phyloP scores from a whole-genome alignment of 2,113 vertebrate genomes.

The Bos javanicus region DNA sequence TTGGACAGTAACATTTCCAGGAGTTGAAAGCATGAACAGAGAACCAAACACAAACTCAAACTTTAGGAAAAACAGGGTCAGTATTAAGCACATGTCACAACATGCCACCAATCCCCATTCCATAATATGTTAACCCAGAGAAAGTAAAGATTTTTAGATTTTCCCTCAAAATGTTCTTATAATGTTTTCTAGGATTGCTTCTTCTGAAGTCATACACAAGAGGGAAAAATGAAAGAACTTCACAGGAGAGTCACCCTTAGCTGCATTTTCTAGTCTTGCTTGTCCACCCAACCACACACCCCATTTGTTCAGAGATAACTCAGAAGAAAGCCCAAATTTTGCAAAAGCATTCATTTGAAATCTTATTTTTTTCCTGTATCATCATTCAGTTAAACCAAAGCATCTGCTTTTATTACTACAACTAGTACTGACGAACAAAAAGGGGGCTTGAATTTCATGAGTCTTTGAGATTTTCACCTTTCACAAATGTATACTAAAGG shows the following conservation, averaged over 20 bases:
- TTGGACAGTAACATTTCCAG: neutral
- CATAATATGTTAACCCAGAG: neutral
- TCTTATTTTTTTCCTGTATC: neutral
- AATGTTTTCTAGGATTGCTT: neutral
- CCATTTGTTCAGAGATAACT: neutral
- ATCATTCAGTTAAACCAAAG: neutral
- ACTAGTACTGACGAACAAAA: neutral
- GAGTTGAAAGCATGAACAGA: neutral
- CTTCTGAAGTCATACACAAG: neutral
- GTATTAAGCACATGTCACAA: neutral
- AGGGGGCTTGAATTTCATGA: neutral
- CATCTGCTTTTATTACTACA: neutral
- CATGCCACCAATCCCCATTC: neutral
- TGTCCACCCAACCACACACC: neutral
- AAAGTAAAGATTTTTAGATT: neutral
- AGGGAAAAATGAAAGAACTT: neutral
- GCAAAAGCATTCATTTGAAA: neutral
- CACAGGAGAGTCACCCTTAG: neutral
- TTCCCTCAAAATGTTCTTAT: neutral
- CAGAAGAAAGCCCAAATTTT: neutral
- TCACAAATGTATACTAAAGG: neutral
- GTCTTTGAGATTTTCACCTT: constrained; percentile 23
- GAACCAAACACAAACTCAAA: neutral
- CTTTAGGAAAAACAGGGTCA: neutral
- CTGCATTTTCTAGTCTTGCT: neutral